A percentile compares a stretch with the other conserved stretches of the same genome.
phyloP scores from a whole-genome alignment of 2,888 invertebrate species.

The Drosophila koepferae region DNA sequence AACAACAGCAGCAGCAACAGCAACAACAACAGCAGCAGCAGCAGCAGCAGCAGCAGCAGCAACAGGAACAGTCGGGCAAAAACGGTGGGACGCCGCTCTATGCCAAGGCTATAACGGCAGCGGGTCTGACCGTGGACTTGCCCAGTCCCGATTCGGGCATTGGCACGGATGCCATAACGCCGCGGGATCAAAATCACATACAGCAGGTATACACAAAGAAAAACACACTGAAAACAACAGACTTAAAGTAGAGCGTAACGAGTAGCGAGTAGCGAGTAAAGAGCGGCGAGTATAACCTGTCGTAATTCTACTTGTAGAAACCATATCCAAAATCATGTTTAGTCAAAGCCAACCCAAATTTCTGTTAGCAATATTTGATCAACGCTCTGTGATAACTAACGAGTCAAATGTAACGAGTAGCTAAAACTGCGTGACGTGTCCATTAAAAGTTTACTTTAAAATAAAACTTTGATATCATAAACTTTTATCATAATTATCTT shows the following conservation, averaged over 20 bases:
- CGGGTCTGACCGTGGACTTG: slow-evolving; percentile 95
- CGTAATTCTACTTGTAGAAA: not conserved
- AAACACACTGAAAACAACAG: slow-evolving; percentile 5
- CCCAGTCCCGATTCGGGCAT: slow-evolving; percentile 98
- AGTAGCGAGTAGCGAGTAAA: slow-evolving; percentile 2
- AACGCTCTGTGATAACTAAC: slow-evolving; percentile 11
- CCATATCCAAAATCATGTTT: too few species aligned
- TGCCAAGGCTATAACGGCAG: slow-evolving; percentile 87
- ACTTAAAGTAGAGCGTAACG: not conserved
- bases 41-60: slow-evolving; percentile 56
- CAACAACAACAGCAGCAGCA: slow-evolving; percentile 58
- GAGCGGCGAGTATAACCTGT: not conserved
- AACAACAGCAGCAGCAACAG: slow-evolving; percentile 54
- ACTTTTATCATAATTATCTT: not conserved
- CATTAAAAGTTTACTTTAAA: slow-evolving; percentile 28
- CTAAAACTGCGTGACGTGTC: slow-evolving; percentile 45
- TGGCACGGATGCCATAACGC: slow-evolving; percentile 96
- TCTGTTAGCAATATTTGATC: slow-evolving; percentile 8
- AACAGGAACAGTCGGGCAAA: slow-evolving; percentile 67
- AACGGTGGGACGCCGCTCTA: slow-evolving; percentile 84
- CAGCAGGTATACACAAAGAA: slow-evolving; percentile 89
- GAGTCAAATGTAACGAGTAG: slow-evolving; percentile 24
- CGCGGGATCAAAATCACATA: slow-evolving; percentile 94
- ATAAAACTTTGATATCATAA: not conserved
- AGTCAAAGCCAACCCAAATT: not conserved